Conservation (phyloP, 2,113 vertebrate species). For the Dasyornis broadbenti region DNA sequence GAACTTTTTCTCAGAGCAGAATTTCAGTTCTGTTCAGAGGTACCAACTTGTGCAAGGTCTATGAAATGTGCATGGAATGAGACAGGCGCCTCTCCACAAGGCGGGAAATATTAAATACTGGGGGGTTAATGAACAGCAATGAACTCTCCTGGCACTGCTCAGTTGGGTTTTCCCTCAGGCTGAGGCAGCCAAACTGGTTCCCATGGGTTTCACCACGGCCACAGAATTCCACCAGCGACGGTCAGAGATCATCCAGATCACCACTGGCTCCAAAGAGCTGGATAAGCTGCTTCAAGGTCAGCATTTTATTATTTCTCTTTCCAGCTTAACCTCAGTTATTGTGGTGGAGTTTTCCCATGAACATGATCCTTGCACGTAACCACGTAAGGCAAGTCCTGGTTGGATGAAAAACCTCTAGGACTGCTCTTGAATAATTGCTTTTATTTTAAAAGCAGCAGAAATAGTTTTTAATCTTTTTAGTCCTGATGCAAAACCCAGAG, state of each 20-base stretch:
- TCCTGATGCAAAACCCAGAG: neutral
- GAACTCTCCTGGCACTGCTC: neutral
- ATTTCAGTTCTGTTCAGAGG: neutral
- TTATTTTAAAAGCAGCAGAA: neutral
- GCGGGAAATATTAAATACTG: neutral
- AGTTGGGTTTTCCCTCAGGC: constrained; percentile 61
- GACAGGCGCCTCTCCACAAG: neutral
- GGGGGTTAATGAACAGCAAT: accelerated
- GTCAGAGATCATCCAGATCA: constrained; percentile 96
- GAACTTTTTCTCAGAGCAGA: neutral
- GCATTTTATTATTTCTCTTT: neutral
- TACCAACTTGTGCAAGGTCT: neutral
- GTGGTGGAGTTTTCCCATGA: neutral
- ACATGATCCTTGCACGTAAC: neutral
- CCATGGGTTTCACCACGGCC: constrained; percentile 97
- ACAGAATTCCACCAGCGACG: constrained; percentile 96
- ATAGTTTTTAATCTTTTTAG: neutral
- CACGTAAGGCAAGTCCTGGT: accelerated
- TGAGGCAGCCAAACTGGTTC: constrained; percentile 93
- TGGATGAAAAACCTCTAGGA: neutral
- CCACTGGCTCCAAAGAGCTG: constrained; percentile 96
- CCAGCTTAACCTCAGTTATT: neutral
- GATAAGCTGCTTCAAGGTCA: constrained; percentile 92
- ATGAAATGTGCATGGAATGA: neutral
- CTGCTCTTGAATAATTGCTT: neutral